Conservation (phyloP, 2,797 vertebrate species). For the Lemur catta region DNA sequence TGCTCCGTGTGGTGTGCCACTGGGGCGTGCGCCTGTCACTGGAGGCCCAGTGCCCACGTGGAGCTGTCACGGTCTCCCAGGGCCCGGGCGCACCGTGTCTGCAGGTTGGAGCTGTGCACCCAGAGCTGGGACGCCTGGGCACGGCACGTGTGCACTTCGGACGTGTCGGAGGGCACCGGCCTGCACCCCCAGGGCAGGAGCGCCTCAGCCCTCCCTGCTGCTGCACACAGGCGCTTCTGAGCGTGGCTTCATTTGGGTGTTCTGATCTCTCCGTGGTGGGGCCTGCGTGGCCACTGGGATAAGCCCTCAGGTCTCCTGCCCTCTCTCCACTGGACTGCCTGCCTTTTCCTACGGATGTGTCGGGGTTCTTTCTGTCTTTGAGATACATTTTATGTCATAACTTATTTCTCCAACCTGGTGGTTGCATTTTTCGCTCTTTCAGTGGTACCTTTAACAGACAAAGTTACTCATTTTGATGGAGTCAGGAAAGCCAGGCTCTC, state of each 20-base stretch:
- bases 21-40: rapidly evolving
- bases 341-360: background rate
- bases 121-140: background rate
- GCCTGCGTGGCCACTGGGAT: background rate
- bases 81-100: rapidly evolving
- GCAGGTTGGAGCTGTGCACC: background rate
- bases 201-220: rapidly evolving
- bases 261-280: background rate
- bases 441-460: background rate
- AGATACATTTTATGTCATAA: background rate
- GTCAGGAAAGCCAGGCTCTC: background rate
- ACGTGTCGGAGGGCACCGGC: background rate
- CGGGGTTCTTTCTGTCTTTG: background rate
- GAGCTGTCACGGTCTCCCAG: background rate
- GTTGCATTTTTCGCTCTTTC: background rate
- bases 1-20: background rate
- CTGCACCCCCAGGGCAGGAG: background rate
- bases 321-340: background rate
- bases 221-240: background rate
- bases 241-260: background rate
- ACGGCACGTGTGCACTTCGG: rapidly evolving
- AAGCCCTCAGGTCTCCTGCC: background rate
- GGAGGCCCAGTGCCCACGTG: background rate
- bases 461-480: background rate
- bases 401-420: background rate